Conservation (phyloP, 2,888 invertebrate genomes). For the Drepanosiphum platanoidis region DNA sequence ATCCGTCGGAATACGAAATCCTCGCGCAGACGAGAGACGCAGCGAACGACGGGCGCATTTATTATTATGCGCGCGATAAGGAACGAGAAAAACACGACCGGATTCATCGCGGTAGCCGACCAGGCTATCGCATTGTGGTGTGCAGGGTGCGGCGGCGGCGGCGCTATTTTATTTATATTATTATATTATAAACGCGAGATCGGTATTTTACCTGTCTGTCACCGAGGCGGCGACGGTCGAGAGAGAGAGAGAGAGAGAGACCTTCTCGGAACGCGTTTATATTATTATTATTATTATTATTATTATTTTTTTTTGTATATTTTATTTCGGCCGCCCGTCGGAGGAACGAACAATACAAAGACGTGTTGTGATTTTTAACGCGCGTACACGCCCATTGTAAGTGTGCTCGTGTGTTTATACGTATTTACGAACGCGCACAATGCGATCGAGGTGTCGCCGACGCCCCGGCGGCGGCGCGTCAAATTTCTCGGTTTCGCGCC, state of each 20-base stretch:
- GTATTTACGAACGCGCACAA: background rate
- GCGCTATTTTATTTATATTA: background rate
- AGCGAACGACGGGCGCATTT: background rate
- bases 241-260: too few species aligned
- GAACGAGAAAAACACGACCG: too few species aligned
- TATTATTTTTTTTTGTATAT: too few species aligned
- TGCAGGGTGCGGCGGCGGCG: background rate
- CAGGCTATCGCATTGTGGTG: background rate
- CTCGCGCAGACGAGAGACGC: background rate
- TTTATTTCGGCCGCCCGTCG: background rate
- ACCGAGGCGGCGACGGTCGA: background rate
- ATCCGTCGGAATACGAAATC: too few species aligned
- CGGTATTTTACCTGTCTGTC: too few species aligned
- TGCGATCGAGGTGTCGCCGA: background rate
- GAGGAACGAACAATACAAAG: background rate
- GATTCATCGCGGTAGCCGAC: background rate
- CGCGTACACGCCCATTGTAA: background rate
- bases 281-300: too few species aligned
- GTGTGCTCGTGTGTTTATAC: background rate
- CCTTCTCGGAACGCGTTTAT: slow-evolving; percentile 48
- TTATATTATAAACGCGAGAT: background rate
- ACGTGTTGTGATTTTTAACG: slow-evolving; percentile 9
- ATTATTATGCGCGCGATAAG: background rate
- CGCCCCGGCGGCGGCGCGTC: background rate
- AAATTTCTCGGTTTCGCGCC: background rate